A percentile compares a stretch with the other conserved stretches of the same genome.
Conservation (phyloP, 2,888 invertebrate species). For the Pimpla rufipes region DNA sequence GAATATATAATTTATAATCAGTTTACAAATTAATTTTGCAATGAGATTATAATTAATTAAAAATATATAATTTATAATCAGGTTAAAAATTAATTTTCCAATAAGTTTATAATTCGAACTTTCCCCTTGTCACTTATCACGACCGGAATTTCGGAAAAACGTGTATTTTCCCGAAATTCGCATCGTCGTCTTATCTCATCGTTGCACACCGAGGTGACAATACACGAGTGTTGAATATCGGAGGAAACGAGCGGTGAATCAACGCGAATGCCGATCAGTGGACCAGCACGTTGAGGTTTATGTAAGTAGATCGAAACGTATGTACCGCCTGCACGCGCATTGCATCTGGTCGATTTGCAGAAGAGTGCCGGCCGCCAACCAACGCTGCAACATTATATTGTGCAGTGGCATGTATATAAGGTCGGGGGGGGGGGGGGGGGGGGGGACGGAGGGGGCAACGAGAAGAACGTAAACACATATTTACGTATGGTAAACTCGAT, state of each 20-base stretch:
- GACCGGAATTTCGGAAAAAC: too few species aligned
- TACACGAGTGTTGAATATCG: slow-evolving; percentile 4
- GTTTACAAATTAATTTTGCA: too few species aligned
- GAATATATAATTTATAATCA: too few species aligned
- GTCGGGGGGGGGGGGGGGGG: slow-evolving; percentile 18
- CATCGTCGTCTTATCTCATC: not conserved
- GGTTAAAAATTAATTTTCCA: too few species aligned
- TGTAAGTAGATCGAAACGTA: slow-evolving; percentile 32
- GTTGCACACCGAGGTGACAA: not conserved
- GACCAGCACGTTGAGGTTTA: slow-evolving; percentile 15
- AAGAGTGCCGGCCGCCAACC: not conserved
- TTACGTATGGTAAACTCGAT: slow-evolving; percentile 60
- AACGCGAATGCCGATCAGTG: not conserved
- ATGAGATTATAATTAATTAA: too few species aligned
- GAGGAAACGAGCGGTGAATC: slow-evolving; percentile 5
- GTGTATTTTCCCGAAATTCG: not conserved
- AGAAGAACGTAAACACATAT: slow-evolving; percentile 53
- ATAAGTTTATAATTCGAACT: too few species aligned
- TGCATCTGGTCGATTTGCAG: not conserved
- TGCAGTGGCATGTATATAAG: not conserved
- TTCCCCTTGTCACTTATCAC: not conserved
- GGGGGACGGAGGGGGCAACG: slow-evolving; percentile 17
- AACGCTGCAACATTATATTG: slow-evolving; percentile 9
- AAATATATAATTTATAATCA: too few species aligned
- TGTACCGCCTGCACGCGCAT: slow-evolving; percentile 1